Conservation (phyloP, 2,888 invertebrate species). For the Acleris cristana region DNA sequence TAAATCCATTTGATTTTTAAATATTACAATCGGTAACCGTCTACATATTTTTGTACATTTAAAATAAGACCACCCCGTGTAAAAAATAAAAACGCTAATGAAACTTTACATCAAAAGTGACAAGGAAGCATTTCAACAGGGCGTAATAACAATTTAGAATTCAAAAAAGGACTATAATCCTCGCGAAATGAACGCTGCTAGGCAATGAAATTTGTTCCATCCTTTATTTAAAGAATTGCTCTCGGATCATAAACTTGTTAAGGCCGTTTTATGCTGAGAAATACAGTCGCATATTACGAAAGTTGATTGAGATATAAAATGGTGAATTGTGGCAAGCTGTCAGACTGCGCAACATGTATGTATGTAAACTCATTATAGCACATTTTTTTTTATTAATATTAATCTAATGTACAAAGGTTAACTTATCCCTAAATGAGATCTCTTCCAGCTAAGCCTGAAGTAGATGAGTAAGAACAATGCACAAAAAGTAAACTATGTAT, state of each 20-base stretch:
- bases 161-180: constrained; percentile 28
- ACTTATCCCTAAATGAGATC: too few species aligned
- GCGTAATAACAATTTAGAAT: constrained; percentile 26
- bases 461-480: too few species aligned
- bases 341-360: background rate
- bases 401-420: too few species aligned
- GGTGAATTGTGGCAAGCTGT: background rate
- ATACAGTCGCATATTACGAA: constrained; percentile 7
- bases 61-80: too few species aligned
- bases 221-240: constrained; percentile 61
- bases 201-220: constrained; percentile 56
- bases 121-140: constrained; percentile 18
- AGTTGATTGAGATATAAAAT: background rate
- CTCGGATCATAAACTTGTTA: constrained; percentile 63
- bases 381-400: too few species aligned
- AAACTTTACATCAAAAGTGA: constrained; percentile 16
- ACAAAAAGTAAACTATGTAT: too few species aligned
- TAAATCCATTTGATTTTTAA: too few species aligned
- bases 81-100: background rate
- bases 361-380: too few species aligned
- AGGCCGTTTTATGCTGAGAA: constrained; percentile 10
- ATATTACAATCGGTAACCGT: too few species aligned
- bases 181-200: constrained; percentile 36
- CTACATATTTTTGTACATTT: too few species aligned
- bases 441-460: too few species aligned